Percentiles rank a stretch among this genome's conserved stretches.
Conservation (phyloP, 2,797 vertebrate species). For the Fistularia tabacaria region DNA sequence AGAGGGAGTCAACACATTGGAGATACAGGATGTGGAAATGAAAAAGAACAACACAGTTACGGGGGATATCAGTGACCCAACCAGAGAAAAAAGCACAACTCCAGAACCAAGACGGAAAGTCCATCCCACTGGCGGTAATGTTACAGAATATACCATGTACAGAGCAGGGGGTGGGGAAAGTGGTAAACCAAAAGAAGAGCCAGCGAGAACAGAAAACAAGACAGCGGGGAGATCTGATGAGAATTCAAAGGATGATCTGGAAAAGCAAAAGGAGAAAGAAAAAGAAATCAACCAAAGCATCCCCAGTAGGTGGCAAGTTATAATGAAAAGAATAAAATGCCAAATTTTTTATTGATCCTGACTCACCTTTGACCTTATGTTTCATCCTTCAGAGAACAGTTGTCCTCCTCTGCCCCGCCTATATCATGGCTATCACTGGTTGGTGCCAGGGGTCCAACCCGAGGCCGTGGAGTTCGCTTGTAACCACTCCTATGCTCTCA, state of each 20-base stretch:
- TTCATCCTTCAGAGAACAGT: constrained; percentile 66
- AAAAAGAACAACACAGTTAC: constrained; percentile 48
- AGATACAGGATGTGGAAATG: constrained; percentile 48
- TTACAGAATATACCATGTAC: constrained; percentile 59
- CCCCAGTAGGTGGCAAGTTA: constrained; percentile 46
- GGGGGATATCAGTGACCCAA: constrained; percentile 37
- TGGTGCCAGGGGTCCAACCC: constrained; percentile 70
- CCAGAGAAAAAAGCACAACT: constrained; percentile 35
- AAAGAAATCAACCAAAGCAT: constrained; percentile 64
- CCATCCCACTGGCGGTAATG: constrained; percentile 39
- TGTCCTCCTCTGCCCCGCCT: constrained; percentile 83
- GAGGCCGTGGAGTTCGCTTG: constrained; percentile 83
- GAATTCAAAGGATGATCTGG: constrained; percentile 27
- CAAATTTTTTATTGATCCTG: not conserved
- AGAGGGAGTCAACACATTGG: constrained; percentile 56
- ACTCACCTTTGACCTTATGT: constrained; percentile 6
- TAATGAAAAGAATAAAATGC: not conserved
- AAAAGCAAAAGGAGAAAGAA: constrained; percentile 42
- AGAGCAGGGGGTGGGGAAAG: constrained; percentile 40
- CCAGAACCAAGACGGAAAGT: constrained; percentile 21
- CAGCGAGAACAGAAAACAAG: constrained; percentile 18
- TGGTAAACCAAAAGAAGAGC: constrained; percentile 35
- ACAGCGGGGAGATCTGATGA: constrained; percentile 14
- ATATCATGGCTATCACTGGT: constrained; percentile 83
- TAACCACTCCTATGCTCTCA: constrained; percentile 89